Percentiles rank a stretch among this genome's conserved stretches.
Evolutionary conservation across 2,888 invertebrate species (phyloP).

Genomic region (Oscheius sp.): DNA sequence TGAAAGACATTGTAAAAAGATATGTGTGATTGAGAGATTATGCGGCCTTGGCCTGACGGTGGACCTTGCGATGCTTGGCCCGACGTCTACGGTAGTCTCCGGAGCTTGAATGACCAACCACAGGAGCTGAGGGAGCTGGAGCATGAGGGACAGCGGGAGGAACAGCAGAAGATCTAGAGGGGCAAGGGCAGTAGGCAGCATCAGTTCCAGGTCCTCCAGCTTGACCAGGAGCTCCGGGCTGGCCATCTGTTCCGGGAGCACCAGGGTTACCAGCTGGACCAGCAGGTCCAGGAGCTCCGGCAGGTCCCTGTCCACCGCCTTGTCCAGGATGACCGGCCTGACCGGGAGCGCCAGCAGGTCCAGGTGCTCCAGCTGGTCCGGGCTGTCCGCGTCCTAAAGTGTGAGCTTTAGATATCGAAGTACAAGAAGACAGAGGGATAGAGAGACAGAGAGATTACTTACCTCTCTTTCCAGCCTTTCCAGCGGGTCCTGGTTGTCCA

Average conservation of each 20-base stretch:
- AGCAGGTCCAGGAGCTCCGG: conserved; percentile 45
- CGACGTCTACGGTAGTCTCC: neutral
- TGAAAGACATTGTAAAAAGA: neutral
- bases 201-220: conserved; percentile 39
- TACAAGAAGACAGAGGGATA: too few species aligned
- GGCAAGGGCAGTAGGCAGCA: conserved; percentile 32
- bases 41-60: neutral
- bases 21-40: neutral
- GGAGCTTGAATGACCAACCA: neutral
- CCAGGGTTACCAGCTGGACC: conserved; percentile 43
- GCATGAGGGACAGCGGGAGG: neutral
- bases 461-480: conserved; percentile 45
- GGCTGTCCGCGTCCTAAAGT: conserved; percentile 43
- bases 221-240: conserved; percentile 48
- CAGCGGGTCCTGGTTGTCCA: conserved; percentile 61
- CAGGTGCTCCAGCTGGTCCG: conserved; percentile 41
- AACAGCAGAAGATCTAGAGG: neutral
- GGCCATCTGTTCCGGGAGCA: conserved; percentile 39
- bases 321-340: conserved; percentile 31
- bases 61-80: neutral
- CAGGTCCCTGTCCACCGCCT: conserved; percentile 41
- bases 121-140: conserved; percentile 10
- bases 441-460: too few species aligned
- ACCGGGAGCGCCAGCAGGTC: conserved; percentile 42
- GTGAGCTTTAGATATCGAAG: too few species aligned